Evolutionary conservation across 2,888 invertebrate genomes (phyloP), one percentile per base, ranked within the genome.

Genomic region (Panopea generosa): DNA sequence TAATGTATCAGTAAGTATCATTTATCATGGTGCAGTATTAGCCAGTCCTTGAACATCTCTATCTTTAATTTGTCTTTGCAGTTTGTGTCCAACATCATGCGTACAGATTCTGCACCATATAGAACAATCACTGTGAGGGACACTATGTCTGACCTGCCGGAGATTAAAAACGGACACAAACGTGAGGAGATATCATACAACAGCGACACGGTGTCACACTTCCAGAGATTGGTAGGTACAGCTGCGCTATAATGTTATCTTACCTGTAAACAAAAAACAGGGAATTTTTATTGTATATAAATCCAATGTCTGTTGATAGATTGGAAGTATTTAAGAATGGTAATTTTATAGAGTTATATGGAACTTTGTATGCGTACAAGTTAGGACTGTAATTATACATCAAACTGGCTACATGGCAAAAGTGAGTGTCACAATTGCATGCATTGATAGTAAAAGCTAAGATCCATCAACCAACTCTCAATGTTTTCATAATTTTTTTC

Each of bases 101-200:
- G 95, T 95, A 94, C 93, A 16, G 94, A 75, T 14, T 95, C 95
- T 0, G 96, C 96, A 0, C 97, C 97, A 0, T 95, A 95, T 69
- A 94, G 96, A 50, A 96, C 96, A 0, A 95, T 96, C 82, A 96
- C 95, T 0, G 95, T 97, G 0, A 93, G 95, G n/a, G 97, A 97
- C 91, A 95, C 96, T 0, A 95, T 97, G 95, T 95, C 95, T 40
- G 97, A 97, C 91, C 93, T 97, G 62, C 97, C 97, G 0, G 94
- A 94, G 68, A 95, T 97, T 57, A 93, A 93, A 77, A 96, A 96
- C 88, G 96, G 96, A 0, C 95, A 95, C 16, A 95, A 94, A 76
- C 93, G 93, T 75, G 94, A 95, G 40, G 95, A 96, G 90, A 95
- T 96, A 87, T 93, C 95, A 0, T 97, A 97, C 87, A 95, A 95